A percentile compares a stretch with the other conserved stretches of the same genome.
These are phyloP conservation scores for Macaria liturata DNA, from an alignment of 2,888 invertebrate genomes.

Conservation along the genomic window DNA sequence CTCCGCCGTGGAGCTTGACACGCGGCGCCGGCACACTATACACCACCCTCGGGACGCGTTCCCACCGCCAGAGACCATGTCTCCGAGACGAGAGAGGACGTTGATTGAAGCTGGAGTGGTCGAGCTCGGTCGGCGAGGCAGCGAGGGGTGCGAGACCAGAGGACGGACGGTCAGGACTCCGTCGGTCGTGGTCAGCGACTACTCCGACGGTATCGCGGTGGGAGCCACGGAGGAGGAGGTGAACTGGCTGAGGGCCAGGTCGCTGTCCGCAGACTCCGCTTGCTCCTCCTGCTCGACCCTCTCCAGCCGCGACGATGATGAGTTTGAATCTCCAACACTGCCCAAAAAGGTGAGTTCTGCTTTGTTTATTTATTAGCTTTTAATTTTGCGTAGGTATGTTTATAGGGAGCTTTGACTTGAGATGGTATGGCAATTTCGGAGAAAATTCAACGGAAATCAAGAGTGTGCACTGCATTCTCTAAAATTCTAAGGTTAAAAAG, in stretches of 20 bases:
- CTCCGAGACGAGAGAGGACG: slow-evolving; percentile 69
- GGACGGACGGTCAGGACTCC: slow-evolving; percentile 89
- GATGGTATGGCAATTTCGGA: too few relatives aligned
- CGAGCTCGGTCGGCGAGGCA: slow-evolving; percentile 77
- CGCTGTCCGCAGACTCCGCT: slow-evolving; percentile 86
- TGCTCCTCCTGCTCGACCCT: slow-evolving; percentile 90
- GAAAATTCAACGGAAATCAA: too few relatives aligned
- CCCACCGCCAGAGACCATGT: slow-evolving; percentile 69
- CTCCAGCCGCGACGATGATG: slow-evolving; percentile 88
- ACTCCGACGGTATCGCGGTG: slow-evolving; percentile 86
- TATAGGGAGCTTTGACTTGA: too few relatives aligned
- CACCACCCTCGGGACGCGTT: slow-evolving; percentile 66
- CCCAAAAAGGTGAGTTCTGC: slow-evolving; percentile 75
- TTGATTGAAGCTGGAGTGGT: slow-evolving; percentile 82
- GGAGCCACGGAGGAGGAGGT: slow-evolving; percentile 76
- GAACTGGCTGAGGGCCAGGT: slow-evolving; percentile 72
- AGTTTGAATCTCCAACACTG: slow-evolving; percentile 72
- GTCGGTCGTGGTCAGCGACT: slow-evolving; percentile 94
- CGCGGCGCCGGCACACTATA: slow-evolving; percentile 67
- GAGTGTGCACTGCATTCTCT: too few relatives aligned
- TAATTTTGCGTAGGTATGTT: too few relatives aligned
- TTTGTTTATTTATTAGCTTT: too few relatives aligned
- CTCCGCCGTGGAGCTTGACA: slow-evolving; percentile 82
- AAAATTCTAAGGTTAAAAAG: too few relatives aligned
- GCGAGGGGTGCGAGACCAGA: slow-evolving; percentile 74